phyloP scores from a whole-genome alignment of 2,888 invertebrate genomes.

The Apoda limacodes region DNA sequence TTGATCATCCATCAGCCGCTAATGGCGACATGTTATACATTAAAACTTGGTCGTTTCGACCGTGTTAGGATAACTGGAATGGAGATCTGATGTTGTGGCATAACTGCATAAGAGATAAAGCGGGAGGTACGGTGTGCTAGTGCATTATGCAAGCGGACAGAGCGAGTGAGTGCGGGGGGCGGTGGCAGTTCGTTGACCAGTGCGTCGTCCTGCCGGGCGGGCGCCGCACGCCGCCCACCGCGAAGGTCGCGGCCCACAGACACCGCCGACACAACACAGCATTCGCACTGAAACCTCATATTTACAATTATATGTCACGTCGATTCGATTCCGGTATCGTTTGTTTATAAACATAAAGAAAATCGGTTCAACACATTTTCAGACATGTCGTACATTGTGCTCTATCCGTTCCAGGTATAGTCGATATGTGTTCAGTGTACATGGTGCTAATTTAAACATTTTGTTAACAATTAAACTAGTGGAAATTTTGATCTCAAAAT shows the following conservation, averaged over 20 bases:
- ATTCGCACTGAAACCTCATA: too few species aligned
- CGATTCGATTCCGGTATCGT: too few species aligned
- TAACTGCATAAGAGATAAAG: constrained; percentile 46
- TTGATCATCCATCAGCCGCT: constrained; percentile 30
- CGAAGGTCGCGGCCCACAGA: constrained; percentile 61
- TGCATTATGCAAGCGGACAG: constrained; percentile 61
- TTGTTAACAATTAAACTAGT: constrained; percentile 42
- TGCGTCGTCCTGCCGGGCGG: constrained; percentile 55
- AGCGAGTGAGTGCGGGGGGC: constrained; percentile 33
- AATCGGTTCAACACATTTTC: constrained; percentile 40
- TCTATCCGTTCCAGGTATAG: constrained; percentile 44
- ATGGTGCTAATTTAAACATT: constrained; percentile 44
- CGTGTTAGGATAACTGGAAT: too few species aligned
- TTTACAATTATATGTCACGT: too few species aligned
- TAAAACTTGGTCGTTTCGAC: too few species aligned
- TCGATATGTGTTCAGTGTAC: constrained; percentile 65
- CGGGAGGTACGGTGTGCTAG: constrained; percentile 32
- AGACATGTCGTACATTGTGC: too few species aligned
- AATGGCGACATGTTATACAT: too few species aligned
- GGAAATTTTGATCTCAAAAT: constrained; percentile 69
- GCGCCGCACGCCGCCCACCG: constrained; percentile 47
- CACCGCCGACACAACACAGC: constrained; percentile 31
- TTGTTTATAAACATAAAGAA: too few species aligned
- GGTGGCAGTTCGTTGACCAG: constrained; percentile 67
- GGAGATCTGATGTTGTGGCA: too few species aligned